Evolutionary conservation across 2,888 invertebrate genomes (phyloP).

Genomic region (Eledone cirrhosa): DNA sequence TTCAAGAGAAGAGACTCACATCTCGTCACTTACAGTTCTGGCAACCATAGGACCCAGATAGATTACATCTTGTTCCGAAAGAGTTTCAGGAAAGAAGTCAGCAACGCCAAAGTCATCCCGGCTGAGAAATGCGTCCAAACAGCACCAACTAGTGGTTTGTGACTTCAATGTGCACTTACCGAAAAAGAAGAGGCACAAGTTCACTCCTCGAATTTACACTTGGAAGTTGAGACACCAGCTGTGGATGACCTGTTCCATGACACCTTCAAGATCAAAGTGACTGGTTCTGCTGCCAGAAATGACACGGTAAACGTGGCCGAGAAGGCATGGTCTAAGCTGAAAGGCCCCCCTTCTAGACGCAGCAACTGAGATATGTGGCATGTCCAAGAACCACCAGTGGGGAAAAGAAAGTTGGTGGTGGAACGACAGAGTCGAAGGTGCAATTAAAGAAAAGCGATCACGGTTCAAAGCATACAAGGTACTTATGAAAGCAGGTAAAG

Average conservation of each 20-base stretch:
- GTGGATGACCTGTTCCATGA: constrained; percentile 18
- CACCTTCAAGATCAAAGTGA: too few relatives aligned
- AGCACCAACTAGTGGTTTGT: constrained; percentile 30
- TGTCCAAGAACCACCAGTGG: constrained; percentile 30
- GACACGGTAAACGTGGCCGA: constrained; percentile 1
- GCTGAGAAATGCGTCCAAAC: constrained; percentile 30
- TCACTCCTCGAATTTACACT: not conserved
- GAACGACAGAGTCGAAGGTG: too few relatives aligned
- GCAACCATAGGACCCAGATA: constrained; percentile 20
- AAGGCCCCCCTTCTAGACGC: constrained; percentile 12
- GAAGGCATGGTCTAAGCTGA: constrained; percentile 28
- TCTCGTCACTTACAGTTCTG: constrained; percentile 25
- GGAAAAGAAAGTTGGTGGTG: constrained; percentile 28
- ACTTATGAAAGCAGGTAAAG: too few relatives aligned
- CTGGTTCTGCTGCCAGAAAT: not conserved
- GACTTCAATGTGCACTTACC: constrained; percentile 30
- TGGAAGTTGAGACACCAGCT: constrained; percentile 28
- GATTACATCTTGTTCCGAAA: not conserved
- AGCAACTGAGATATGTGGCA: constrained; percentile 19
- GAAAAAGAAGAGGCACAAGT: constrained; percentile 26
- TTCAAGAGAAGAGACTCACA: constrained; percentile 29
- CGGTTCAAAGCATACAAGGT: too few relatives aligned
- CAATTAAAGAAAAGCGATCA: too few relatives aligned
- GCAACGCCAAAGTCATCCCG: constrained; percentile 31
- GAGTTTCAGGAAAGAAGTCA: constrained; percentile 9